These are phyloP conservation scores for Taenioides sp. DNA, from an alignment of 2,797 vertebrate species.

Conservation along the genomic window DNA sequence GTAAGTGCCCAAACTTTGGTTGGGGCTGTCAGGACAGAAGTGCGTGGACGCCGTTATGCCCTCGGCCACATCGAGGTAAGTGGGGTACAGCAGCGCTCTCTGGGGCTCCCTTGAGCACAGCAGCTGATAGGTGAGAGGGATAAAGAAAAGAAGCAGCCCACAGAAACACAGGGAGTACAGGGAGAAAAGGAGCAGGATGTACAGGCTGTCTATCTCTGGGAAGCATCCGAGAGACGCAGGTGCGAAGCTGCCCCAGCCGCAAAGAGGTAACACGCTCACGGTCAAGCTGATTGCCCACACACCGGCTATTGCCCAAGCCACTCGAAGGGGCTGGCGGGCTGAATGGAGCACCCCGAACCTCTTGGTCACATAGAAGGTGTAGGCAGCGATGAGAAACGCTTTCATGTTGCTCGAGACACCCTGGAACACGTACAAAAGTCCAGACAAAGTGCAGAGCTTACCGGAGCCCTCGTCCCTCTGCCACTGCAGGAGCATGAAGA, in stretches of 20 bases:
- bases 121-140: slow-evolving; percentile 85
- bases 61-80: slow-evolving; percentile 73
- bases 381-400: slow-evolving; percentile 86
- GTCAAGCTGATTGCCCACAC: slow-evolving; percentile 86
- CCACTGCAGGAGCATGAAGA: slow-evolving; percentile 90
- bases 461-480: slow-evolving; percentile 56
- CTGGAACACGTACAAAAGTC: slow-evolving; percentile 90
- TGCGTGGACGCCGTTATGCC: slow-evolving; percentile 69
- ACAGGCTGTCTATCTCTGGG: slow-evolving; percentile 80
- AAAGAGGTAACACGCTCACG: slow-evolving; percentile 85
- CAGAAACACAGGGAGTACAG: slow-evolving; percentile 85
- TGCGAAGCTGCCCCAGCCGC: slow-evolving; percentile 88
- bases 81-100: slow-evolving; percentile 64
- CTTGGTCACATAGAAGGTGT: slow-evolving; percentile 87
- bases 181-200: slow-evolving; percentile 79
- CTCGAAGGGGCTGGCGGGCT: slow-evolving; percentile 58
- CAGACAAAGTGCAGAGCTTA: slow-evolving; percentile 85
- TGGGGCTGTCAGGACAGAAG: slow-evolving; percentile 73
- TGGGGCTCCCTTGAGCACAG: slow-evolving; percentile 88
- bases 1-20: slow-evolving; percentile 70
- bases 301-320: slow-evolving; percentile 76
- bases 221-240: slow-evolving; percentile 88
- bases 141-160: slow-evolving; percentile 80
- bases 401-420: slow-evolving; percentile 93
- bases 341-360: slow-evolving; percentile 68